Conservation (phyloP, 92 coral and sea anemone genomes). For the Actinernus sp. region DNA sequence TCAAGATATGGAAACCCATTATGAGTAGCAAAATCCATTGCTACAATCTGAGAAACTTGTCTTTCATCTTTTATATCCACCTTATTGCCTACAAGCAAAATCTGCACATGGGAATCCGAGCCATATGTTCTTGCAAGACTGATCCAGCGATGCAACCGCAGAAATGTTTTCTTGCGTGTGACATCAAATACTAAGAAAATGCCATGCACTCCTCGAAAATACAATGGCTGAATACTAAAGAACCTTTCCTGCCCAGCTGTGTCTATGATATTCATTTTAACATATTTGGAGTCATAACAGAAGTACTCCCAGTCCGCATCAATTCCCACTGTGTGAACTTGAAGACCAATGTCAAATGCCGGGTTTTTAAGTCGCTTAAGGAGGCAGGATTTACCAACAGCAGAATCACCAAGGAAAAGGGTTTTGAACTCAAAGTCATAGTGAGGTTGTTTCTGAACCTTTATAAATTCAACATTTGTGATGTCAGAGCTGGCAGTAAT, state of each 20-base stretch:
- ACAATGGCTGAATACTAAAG: constrained; percentile 63
- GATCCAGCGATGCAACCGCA: constrained; percentile 60
- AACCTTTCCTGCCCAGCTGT: constrained; percentile 87
- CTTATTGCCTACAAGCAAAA: constrained; percentile 78
- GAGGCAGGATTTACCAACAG: constrained; percentile 87
- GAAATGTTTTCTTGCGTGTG: constrained; percentile 51
- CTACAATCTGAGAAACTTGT: constrained; percentile 32
- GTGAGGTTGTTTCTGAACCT: constrained; percentile 26
- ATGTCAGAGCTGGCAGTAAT: background rate
- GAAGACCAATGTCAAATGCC: constrained; percentile 23
- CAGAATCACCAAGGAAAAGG: constrained; percentile 73
- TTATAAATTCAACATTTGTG: constrained; percentile 25
- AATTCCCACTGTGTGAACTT: constrained; percentile 56
- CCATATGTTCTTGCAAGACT: constrained; percentile 47
- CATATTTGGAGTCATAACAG: constrained; percentile 61
- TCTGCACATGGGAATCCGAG: constrained; percentile 30
- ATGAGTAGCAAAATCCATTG: constrained; percentile 40
- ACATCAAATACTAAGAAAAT: constrained; percentile 78
- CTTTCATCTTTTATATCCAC: constrained; percentile 45
- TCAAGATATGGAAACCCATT: constrained; percentile 67
- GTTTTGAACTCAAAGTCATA: constrained; percentile 76
- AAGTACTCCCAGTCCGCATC: constrained; percentile 61
- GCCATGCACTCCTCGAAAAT: constrained; percentile 80
- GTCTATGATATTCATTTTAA: constrained; percentile 60
- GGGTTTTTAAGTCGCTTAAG: constrained; percentile 74